Evolutionary conservation across 2,113 vertebrate genomes (phyloP).

Genomic region (Natator depressus): DNA sequence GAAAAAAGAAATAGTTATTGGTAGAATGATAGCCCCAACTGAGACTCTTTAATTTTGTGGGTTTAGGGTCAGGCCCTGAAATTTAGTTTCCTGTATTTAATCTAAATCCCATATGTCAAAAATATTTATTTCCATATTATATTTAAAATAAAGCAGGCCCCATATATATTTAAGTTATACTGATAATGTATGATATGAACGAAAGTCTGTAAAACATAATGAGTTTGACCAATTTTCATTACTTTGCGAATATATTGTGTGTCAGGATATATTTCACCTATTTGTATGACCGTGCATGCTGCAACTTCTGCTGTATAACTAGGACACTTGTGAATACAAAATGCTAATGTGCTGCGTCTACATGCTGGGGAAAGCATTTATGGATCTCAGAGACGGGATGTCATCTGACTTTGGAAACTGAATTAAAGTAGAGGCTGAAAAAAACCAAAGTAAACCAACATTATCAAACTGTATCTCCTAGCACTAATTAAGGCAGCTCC

Average conservation of each 20-base stretch:
- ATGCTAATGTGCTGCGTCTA: background rate
- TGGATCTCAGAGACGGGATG: background rate
- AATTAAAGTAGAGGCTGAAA: background rate
- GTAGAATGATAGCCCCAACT: background rate
- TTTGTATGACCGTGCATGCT: background rate
- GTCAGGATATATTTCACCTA: slow-evolving; percentile 14
- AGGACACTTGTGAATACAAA: background rate
- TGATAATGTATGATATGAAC: background rate
- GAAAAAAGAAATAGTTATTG: background rate
- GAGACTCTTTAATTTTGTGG: background rate
- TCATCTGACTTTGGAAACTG: background rate
- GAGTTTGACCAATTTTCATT: background rate
- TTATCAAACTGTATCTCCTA: background rate
- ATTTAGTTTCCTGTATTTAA: background rate
- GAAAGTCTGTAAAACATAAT: background rate
- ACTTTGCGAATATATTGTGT: background rate
- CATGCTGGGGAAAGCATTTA: background rate
- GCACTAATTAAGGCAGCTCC: background rate
- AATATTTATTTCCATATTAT: background rate
- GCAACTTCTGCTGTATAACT: background rate
- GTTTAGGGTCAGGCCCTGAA: background rate
- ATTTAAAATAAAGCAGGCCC: background rate
- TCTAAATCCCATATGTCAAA: background rate
- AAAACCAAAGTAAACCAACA: background rate
- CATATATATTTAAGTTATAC: slow-evolving; percentile 4